Conservation (phyloP, 2,888 invertebrate species). For the Dysmachus trigonus region DNA sequence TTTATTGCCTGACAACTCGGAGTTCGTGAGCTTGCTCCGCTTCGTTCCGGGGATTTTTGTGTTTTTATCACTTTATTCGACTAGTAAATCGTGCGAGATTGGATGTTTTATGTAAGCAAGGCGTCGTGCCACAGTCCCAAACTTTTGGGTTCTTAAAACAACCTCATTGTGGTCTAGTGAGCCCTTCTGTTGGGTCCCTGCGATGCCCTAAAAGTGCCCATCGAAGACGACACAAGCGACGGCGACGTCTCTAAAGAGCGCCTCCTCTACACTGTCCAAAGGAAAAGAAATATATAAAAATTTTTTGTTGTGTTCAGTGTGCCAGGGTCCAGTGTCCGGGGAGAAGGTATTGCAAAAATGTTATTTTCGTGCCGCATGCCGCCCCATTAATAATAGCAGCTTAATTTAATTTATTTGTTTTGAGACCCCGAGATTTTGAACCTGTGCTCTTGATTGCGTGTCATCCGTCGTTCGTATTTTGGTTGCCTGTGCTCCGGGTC, state of each 20-base stretch:
- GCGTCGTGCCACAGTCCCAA: not conserved
- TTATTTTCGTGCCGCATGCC: not conserved
- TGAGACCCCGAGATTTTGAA: not conserved
- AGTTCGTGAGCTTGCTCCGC: not conserved
- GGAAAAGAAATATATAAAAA: not conserved
- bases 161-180: not conserved
- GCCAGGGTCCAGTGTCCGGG: not conserved
- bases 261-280: not conserved
- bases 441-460: not conserved
- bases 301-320: not conserved
- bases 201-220: constrained; percentile 28
- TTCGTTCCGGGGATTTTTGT: not conserved
- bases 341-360: not conserved
- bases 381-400: not conserved
- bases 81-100: not conserved
- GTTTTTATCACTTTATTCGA: constrained; percentile 3
- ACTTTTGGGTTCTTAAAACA: not conserved
- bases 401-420: not conserved
- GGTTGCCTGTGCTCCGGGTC: not conserved
- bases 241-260: not conserved
- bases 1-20: constrained; percentile 29
- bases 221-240: not conserved
- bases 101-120: not conserved
- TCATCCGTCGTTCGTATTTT: not conserved
- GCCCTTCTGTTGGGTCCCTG: not conserved